phyloP scores from a whole-genome alignment of 2,888 invertebrate species.

The Sthenelais limicola region DNA sequence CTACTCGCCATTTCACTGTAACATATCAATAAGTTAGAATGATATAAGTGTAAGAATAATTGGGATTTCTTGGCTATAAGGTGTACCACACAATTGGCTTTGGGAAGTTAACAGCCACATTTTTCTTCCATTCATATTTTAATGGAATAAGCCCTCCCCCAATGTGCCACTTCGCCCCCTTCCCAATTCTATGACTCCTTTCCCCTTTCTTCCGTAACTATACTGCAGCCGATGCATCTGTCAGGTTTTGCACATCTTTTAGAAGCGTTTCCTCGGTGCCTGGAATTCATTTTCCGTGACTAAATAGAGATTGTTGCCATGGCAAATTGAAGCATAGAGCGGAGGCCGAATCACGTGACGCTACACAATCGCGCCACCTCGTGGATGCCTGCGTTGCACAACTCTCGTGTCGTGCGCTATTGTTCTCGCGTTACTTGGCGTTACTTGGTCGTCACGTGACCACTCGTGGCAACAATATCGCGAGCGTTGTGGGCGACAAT shows the following conservation, averaged over 20 bases:
- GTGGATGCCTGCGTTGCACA: conserved; percentile 5
- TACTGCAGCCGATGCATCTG: background rate
- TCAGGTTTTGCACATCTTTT: background rate
- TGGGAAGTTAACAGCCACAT: no score
- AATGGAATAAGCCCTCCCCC: no score
- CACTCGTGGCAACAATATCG: conserved; percentile 32
- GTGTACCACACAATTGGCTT: no score
- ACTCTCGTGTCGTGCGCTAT: conserved; percentile 35
- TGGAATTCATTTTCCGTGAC: conserved; percentile 34
- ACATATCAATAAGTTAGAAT: no score
- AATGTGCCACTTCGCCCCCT: no score
- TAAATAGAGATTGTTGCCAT: conserved; percentile 33
- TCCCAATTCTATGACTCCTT: no score
- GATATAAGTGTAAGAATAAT: no score
- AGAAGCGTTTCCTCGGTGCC: conserved; percentile 27
- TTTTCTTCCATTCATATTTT: no score
- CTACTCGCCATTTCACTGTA: no score
- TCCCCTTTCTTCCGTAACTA: background rate
- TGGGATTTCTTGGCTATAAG: no score
- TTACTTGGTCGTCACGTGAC: conserved; percentile 35
- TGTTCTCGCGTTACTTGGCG: conserved; percentile 35
- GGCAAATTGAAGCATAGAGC: conserved; percentile 3
- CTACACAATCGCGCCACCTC: background rate
- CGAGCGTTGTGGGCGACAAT: conserved; percentile 28
- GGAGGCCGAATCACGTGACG: background rate